These are phyloP conservation scores for Lophotriccus pileatus DNA, from an alignment of 2,797 vertebrate genomes.

Conservation along the genomic window DNA sequence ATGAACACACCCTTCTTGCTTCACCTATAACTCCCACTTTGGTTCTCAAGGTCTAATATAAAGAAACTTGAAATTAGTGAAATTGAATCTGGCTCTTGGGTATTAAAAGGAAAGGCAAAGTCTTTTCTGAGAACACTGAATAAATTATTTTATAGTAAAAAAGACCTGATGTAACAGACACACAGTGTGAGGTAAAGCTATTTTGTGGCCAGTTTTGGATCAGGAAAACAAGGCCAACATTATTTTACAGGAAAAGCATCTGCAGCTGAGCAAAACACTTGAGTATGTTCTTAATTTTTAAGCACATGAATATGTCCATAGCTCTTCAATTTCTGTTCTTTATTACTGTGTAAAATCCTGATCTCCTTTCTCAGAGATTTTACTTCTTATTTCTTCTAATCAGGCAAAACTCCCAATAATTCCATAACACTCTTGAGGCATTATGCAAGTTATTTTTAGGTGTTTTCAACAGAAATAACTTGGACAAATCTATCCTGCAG, in stretches of 20 bases:
- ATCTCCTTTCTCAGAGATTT: slow-evolving; percentile 2
- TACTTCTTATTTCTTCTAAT: slow-evolving; percentile 23
- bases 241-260: not conserved
- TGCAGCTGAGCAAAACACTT: not conserved
- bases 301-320: not conserved
- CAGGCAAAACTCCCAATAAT: slow-evolving; percentile 30
- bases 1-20: too few relatives aligned
- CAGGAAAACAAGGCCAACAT: not conserved
- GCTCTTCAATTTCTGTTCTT: not conserved
- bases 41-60: not conserved
- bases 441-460: slow-evolving; percentile 41
- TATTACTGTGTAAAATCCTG: not conserved
- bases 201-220: not conserved
- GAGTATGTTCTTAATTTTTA: not conserved
- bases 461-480: slow-evolving; percentile 45
- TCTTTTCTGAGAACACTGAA: not conserved
- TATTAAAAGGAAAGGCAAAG: not conserved
- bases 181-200: not conserved
- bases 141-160: not conserved
- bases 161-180: not conserved
- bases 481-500: not conserved
- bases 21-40: not conserved
- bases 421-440: not conserved
- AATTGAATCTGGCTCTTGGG: not conserved
- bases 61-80: not conserved